These are phyloP conservation scores for Melanotaenia parkinsoni DNA, from an alignment of 2,797 vertebrate species.

Conservation along the genomic window DNA sequence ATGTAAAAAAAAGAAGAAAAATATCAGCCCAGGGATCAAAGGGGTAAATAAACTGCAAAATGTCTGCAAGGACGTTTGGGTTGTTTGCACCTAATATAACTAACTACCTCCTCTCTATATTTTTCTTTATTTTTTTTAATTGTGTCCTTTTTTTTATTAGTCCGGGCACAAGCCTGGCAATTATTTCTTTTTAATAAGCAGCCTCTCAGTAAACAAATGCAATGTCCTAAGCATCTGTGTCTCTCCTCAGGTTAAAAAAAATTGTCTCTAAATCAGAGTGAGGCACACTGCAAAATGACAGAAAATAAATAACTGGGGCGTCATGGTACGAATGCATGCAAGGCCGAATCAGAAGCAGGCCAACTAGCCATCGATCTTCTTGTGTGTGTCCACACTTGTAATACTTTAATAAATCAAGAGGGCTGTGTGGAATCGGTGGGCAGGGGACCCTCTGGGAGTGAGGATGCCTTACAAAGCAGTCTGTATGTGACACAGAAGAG, in stretches of 20 bases:
- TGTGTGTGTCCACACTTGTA: constrained; percentile 49
- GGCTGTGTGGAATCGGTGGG: constrained; percentile 26
- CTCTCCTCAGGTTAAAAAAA: constrained; percentile 4
- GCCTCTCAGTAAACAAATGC: not conserved
- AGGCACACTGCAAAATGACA: not conserved
- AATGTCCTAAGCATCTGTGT: not conserved
- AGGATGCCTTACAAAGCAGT: constrained; percentile 73
- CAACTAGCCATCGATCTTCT: constrained; percentile 50
- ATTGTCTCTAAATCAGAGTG: constrained; percentile 7
- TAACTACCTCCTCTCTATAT: no score
- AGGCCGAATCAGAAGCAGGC: constrained; percentile 24
- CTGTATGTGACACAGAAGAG: constrained; percentile 47
- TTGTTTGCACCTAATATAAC: not conserved
- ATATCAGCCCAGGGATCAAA: no score
- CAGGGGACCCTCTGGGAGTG: constrained; percentile 29
- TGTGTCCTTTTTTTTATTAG: not conserved
- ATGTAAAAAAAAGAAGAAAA: no score
- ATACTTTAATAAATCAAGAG: constrained; percentile 71
- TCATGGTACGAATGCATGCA: constrained; percentile 29
- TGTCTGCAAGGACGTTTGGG: not conserved
- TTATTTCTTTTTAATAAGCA: not conserved
- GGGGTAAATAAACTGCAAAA: not conserved
- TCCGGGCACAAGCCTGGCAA: not conserved
- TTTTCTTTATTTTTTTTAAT: not conserved
- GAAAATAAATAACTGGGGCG: constrained; percentile 23